These are phyloP conservation scores for Phymanthus crucifer DNA, from an alignment of 92 coral and sea anemone genomes.

Conservation along the genomic window DNA sequence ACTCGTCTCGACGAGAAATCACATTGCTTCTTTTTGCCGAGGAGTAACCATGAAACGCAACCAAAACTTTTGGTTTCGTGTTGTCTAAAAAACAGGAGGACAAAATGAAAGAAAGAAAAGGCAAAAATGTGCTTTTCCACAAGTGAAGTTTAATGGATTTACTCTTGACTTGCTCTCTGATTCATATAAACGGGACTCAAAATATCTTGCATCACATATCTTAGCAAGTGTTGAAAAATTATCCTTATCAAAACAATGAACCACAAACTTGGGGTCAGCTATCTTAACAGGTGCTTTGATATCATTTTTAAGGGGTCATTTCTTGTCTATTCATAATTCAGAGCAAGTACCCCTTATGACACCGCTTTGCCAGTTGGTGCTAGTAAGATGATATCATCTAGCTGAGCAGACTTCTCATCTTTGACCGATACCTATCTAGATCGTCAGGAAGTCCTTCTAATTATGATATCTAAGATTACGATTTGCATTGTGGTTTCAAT, in stretches of 20 bases:
- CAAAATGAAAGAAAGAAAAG: too few species aligned
- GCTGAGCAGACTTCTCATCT: background rate
- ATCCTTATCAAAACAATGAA: background rate
- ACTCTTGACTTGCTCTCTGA: too few species aligned
- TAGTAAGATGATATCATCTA: background rate
- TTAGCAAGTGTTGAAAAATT: background rate
- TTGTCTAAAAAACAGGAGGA: too few species aligned
- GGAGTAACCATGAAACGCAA: too few species aligned
- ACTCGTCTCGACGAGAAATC: too few species aligned
- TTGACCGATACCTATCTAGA: background rate
- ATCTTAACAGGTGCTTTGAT: conserved; percentile 17
- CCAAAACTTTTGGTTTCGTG: too few species aligned
- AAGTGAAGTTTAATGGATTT: too few species aligned
- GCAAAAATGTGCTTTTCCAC: too few species aligned
- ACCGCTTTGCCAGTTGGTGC: background rate
- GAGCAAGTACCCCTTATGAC: background rate
- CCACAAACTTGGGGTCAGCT: conserved; percentile 27
- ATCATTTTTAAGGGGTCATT: conserved; percentile 16
- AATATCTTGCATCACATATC: background rate
- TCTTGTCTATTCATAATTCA: background rate
- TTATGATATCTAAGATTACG: background rate
- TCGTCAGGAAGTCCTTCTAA: background rate
- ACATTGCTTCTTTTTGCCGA: too few species aligned
- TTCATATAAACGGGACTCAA: background rate
- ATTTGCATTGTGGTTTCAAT: background rate